These are phyloP conservation scores for Megalonaias nervosa DNA, from an alignment of 1,140 invertebrate species.

Conservation along the genomic window DNA sequence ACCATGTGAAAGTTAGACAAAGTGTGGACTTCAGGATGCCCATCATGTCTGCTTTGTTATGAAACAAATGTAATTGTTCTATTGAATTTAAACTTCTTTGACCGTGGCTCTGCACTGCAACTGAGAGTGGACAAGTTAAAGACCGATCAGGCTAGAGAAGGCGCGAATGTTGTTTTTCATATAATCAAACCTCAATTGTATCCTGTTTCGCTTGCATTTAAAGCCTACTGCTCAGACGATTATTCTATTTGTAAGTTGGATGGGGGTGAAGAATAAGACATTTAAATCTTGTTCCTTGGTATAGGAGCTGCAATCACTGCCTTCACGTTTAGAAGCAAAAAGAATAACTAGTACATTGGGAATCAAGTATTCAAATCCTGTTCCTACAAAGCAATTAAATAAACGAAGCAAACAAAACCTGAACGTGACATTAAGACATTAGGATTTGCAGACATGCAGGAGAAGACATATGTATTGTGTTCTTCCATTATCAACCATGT, in stretches of 20 bases:
- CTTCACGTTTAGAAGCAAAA: no score
- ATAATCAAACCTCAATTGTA: no score
- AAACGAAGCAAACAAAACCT: not conserved
- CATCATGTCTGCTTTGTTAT: not conserved
- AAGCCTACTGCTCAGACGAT: no score
- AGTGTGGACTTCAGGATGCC: not conserved
- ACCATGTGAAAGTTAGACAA: no score
- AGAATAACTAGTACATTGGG: no score
- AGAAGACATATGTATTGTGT: not conserved
- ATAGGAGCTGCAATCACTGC: no score
- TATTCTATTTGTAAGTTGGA: no score
- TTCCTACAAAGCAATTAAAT: not conserved
- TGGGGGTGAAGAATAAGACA: no score
- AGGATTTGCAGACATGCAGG: not conserved
- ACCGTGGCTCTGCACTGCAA: not conserved
- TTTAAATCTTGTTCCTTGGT: no score
- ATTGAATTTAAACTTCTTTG: not conserved
- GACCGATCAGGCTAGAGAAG: constrained; percentile 10
- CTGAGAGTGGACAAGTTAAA: constrained; percentile 8
- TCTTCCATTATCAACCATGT: constrained; percentile 11
- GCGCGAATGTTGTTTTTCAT: not conserved
- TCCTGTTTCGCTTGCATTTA: no score
- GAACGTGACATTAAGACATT: not conserved
- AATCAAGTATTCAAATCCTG: not conserved
- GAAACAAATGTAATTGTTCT: not conserved